These are phyloP conservation scores for Lytechinus pictus DNA, from an alignment of 35 echinoderm and acorn worm species.

Conservation along the genomic window DNA sequence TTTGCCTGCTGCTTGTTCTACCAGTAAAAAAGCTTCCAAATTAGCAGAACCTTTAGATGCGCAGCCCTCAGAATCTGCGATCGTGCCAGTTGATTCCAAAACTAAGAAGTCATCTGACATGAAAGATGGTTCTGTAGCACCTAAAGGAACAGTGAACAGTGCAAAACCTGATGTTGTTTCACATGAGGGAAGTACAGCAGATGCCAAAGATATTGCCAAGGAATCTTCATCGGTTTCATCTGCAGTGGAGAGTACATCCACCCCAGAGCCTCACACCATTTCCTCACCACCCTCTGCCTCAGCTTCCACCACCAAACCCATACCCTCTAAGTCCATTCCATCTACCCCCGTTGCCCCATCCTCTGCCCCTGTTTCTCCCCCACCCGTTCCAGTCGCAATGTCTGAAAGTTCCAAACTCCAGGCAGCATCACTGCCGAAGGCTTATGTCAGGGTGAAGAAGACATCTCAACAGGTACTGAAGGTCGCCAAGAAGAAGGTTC, in stretches of 20 bases:
- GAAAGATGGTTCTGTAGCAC: neutral
- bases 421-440: slow-evolving; percentile 25
- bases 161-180: neutral
- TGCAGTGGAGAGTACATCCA: neutral
- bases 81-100: neutral
- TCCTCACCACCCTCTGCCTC: neutral
- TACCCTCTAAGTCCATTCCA: neutral
- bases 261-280: neutral
- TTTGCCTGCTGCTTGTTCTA: neutral
- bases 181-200: neutral
- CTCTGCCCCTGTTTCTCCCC: neutral
- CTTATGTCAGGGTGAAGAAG: slow-evolving; percentile 45
- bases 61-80: neutral
- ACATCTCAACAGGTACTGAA: slow-evolving; percentile 47
- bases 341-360: neutral
- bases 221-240: neutral
- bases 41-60: neutral
- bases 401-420: neutral
- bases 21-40: neutral
- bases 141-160: neutral
- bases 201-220: neutral
- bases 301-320: neutral
- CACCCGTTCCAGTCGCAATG: neutral
- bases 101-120: neutral
- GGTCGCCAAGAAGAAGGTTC: slow-evolving; percentile 49